Evolutionary conservation across 2,113 vertebrate species (phyloP), one percentile per base, ranked within the genome.

Genomic region (Opisthocomus hoazin): DNA sequence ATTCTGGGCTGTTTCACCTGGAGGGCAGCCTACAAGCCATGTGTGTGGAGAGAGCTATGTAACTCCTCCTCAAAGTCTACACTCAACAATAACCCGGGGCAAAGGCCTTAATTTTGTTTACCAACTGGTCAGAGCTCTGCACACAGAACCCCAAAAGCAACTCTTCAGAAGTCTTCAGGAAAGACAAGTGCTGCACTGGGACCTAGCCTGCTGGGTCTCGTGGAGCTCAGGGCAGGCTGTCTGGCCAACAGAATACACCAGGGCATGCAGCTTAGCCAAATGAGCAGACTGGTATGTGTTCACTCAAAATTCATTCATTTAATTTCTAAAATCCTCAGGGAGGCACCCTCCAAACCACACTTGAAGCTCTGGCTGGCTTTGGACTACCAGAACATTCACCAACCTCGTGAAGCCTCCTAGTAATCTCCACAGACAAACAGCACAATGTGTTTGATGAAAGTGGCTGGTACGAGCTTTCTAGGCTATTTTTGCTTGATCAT

Each of bases 301-400:
- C 78, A 89, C 65, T 21, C 43, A 20, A 94, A 93, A 93, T 54
- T 36, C 53, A 66, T 69, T 80, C 46, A 87, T 71, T 94, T 93
- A 21, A 64, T 56, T 88, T 76, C 76, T 82, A 27, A 92, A 24
- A 92, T 78, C 75, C 78, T 81, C 76, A 66, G 63, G 92, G 79
- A 63, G 36, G 53, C 37, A 74, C 63, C 46, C 75, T 80, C 73
- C 84, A 68, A 88, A 85, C 36, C 90, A 76, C 26, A 79, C 66
- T 90, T 61, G n/a, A 45, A 94, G 90, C 53, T 95, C 80, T 89
- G 86, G 88, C 83, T 92, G 63, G 23, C 54, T 93, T 46, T 75
- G 80, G 73, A 84, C 51, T 94, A 83, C n/a, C 85, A 84, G 56
- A 91, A 81, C 30, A 14, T 71, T 76, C 73, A n/a, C 64, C 57